A percentile compares a stretch with the other conserved stretches of the same genome.
These are phyloP conservation scores for Atrina japonica DNA, from an alignment of 2,888 invertebrate species.

Conservation along the genomic window DNA sequence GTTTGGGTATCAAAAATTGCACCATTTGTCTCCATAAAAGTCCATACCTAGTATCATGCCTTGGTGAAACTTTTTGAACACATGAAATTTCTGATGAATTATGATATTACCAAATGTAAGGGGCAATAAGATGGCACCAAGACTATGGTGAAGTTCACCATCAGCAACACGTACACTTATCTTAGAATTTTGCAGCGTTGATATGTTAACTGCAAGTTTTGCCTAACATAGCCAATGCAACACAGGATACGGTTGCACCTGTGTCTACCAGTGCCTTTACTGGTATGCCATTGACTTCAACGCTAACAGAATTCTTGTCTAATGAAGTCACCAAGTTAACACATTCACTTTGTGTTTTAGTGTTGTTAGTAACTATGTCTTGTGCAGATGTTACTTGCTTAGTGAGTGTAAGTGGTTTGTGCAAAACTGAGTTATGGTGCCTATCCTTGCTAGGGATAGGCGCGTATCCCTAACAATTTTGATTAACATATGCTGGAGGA, in stretches of 20 bases:
- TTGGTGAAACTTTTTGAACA: slow-evolving; percentile 8
- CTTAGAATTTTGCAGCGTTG: not conserved
- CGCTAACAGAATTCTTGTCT: slow-evolving; percentile 7
- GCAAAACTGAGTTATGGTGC: too few relatives aligned
- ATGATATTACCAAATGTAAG: slow-evolving; percentile 2
- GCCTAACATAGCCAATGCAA: not conserved
- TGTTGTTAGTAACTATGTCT: too few relatives aligned
- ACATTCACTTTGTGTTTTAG: not conserved
- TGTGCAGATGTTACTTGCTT: too few relatives aligned
- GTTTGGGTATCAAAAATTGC: not conserved
- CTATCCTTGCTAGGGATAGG: too few relatives aligned
- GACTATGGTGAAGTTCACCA: slow-evolving; percentile 8
- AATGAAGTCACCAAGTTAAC: not conserved
- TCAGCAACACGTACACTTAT: not conserved
- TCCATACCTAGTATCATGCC: slow-evolving; percentile 21
- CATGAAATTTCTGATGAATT: slow-evolving; percentile 7
- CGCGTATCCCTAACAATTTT: too few relatives aligned
- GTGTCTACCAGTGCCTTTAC: too few relatives aligned
- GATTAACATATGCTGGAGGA: too few relatives aligned
- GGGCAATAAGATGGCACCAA: slow-evolving; percentile 7
- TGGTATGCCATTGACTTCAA: not conserved
- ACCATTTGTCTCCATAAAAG: slow-evolving; percentile 21
- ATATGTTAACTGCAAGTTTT: not conserved
- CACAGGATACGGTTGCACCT: too few relatives aligned
- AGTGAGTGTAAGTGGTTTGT: too few relatives aligned